A percentile compares a stretch with the other conserved stretches of the same genome.
Evolutionary conservation across 2,888 invertebrate species (phyloP).

Genomic region (Heliconius cydno): DNA sequence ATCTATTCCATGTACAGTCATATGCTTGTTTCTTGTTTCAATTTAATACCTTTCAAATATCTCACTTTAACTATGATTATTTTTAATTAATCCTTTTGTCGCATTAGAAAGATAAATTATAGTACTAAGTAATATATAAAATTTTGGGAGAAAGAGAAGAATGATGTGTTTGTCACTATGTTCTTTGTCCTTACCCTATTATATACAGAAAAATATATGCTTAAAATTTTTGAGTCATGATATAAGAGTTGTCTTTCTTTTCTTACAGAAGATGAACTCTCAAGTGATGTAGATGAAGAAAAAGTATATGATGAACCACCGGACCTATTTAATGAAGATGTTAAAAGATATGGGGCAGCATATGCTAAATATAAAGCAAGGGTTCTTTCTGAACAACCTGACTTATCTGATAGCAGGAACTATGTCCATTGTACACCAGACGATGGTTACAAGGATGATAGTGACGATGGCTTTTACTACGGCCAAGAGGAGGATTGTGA

Average conservation of each 20-base stretch:
- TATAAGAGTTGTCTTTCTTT: conserved; percentile 1
- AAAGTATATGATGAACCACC: conserved; percentile 69
- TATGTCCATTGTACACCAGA: conserved; percentile 63
- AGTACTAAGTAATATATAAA: no score
- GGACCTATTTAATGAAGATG: conserved; percentile 77
- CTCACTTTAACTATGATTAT: no score
- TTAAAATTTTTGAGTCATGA: no score
- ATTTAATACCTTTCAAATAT: no score
- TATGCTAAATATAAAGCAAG: conserved; percentile 87
- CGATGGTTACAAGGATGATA: conserved; percentile 68
- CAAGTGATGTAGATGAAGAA: conserved; percentile 77
- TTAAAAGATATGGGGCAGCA: conserved; percentile 84
- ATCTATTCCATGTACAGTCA: no score
- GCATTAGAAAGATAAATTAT: no score
- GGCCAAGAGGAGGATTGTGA: conserved; percentile 72
- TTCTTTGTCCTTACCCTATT: no score
- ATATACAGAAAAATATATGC: no score
- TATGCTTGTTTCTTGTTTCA: no score
- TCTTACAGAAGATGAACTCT: conserved; percentile 71
- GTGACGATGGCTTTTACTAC: conserved; percentile 77
- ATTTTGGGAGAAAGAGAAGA: no score
- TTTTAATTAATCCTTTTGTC: no score
- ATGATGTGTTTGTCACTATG: no score
- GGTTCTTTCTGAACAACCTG: conserved; percentile 62
- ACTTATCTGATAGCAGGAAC: conserved; percentile 52